phyloP scores from a whole-genome alignment of 2,113 vertebrate genomes.

The Lipotes vexillifer region DNA sequence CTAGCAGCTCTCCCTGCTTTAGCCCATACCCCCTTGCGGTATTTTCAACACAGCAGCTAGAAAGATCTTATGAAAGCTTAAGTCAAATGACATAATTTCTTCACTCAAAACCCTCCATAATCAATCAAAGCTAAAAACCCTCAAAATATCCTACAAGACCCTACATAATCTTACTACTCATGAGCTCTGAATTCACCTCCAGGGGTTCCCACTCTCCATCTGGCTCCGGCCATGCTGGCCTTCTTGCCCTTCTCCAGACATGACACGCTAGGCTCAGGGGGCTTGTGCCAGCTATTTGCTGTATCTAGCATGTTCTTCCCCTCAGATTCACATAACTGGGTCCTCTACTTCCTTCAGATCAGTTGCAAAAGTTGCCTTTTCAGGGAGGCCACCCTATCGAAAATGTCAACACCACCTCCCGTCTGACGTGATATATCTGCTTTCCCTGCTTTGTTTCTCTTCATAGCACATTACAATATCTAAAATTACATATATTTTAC shows the following conservation, averaged over 20 bases:
- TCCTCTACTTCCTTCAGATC: not conserved
- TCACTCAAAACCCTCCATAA: not conserved
- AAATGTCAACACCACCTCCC: not conserved
- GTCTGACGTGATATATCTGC: not conserved
- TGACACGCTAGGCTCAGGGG: not conserved
- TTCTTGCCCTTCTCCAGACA: not conserved
- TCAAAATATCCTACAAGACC: not conserved
- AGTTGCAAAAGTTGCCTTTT: not conserved
- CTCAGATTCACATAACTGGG: not conserved
- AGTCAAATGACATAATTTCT: not conserved
- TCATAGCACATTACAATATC: not conserved
- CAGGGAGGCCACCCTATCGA: not conserved
- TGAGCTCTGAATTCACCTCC: not conserved
- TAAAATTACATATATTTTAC: not conserved
- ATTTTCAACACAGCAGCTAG: not conserved
- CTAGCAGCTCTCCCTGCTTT: not conserved
- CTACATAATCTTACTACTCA: not conserved
- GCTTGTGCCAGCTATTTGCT: not conserved
- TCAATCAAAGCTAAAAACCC: slow-evolving; percentile 14
- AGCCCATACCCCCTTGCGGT: not conserved
- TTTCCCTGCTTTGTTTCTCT: not conserved
- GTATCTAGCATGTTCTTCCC: not conserved
- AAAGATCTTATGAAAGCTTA: not conserved
- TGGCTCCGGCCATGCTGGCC: not conserved
- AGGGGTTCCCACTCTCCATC: not conserved